Evolutionary conservation across 2,888 invertebrate species (phyloP).

Genomic region (Ormyrus rosae): DNA sequence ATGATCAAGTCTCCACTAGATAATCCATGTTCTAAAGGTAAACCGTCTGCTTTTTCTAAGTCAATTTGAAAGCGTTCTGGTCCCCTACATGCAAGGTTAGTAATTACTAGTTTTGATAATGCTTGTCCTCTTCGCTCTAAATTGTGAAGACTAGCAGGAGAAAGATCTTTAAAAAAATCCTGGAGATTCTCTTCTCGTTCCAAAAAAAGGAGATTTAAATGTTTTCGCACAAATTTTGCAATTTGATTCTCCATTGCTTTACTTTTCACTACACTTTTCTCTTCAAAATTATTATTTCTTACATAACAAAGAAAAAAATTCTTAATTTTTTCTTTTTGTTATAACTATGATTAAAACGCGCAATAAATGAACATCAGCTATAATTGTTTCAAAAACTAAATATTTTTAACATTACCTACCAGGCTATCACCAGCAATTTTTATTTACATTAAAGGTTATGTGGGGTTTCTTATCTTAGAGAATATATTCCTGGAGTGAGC

Average conservation of each 20-base stretch:
- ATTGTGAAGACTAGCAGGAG: conserved; percentile 58
- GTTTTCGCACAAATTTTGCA: conserved; percentile 59
- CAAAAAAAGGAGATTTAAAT: conserved; percentile 59
- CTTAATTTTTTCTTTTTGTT: no score
- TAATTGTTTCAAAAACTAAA: no score
- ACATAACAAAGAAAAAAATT: no score
- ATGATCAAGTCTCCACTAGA: conserved; percentile 62
- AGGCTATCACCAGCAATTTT: no score
- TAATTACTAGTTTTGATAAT: conserved; percentile 59
- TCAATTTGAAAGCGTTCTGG: conserved; percentile 61
- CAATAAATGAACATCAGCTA: no score
- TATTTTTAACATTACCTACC: no score
- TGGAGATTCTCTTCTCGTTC: conserved; percentile 63
- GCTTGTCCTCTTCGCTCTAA: conserved; percentile 62
- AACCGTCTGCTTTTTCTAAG: conserved; percentile 57
- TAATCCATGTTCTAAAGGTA: conserved; percentile 61
- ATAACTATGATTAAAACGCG: no score
- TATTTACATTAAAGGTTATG: no score
- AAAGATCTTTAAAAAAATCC: conserved; percentile 60
- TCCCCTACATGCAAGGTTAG: conserved; percentile 59
- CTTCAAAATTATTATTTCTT: no score
- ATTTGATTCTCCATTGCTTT: conserved; percentile 61
- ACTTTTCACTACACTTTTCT: no score
- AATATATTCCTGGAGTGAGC: no score
- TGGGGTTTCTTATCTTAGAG: no score